These are phyloP conservation scores for Cottus gobio DNA, from an alignment of 2,113 vertebrate species.

Conservation along the genomic window DNA sequence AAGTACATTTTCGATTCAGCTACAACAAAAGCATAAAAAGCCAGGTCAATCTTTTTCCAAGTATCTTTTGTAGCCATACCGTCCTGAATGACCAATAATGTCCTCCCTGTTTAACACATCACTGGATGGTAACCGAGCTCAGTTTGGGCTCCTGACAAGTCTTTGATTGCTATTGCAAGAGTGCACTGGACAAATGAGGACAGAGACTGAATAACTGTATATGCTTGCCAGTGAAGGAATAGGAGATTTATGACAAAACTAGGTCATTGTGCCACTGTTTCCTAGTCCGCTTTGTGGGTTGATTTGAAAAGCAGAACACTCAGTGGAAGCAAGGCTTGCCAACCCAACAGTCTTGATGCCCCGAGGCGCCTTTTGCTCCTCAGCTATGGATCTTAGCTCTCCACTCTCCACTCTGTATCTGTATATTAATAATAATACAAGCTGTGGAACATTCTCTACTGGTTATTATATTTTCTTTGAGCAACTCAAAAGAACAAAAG, in stretches of 20 bases:
- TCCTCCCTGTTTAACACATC: background rate
- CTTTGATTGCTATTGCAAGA: conserved; percentile 12
- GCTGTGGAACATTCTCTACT: conserved; percentile 6
- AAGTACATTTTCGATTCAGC: background rate
- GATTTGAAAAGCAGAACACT: conserved; percentile 50
- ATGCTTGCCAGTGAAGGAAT: conserved; percentile 21
- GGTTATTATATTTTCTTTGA: background rate
- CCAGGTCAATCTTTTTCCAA: background rate
- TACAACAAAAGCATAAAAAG: background rate
- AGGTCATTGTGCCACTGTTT: conserved; percentile 64
- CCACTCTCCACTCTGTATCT: conserved; percentile 9
- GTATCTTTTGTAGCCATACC: conserved; percentile 4
- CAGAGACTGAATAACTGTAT: conserved; percentile 8
- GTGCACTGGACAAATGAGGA: conserved; percentile 29
- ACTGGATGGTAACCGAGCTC: background rate
- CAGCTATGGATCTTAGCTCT: conserved; percentile 18
- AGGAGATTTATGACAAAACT: conserved; percentile 46
- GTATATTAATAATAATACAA: conserved; percentile 36
- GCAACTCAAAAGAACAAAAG: conserved; percentile 2
- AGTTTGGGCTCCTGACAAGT: background rate
- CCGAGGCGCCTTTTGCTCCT: conserved; percentile 43
- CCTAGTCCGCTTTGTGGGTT: conserved; percentile 36
- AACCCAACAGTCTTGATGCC: conserved; percentile 39
- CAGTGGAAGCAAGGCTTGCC: conserved; percentile 42
- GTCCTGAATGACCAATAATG: conserved; percentile 5